Percentiles rank a stretch among this genome's conserved stretches.
These are phyloP conservation scores for Amblyteles armatorius DNA, from an alignment of 2,888 invertebrate genomes.

Conservation along the genomic window DNA sequence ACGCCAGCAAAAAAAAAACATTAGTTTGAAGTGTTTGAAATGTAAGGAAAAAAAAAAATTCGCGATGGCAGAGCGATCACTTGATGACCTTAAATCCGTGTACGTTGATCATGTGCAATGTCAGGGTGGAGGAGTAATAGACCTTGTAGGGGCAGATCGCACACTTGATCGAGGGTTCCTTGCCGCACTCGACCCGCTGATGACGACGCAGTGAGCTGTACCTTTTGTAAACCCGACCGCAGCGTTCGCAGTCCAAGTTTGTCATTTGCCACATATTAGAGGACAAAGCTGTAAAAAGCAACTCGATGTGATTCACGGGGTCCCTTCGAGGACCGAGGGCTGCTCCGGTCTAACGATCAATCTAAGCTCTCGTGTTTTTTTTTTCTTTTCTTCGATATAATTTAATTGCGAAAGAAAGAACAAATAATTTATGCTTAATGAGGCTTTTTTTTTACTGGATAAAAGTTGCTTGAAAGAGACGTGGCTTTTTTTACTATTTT, in stretches of 20 bases:
- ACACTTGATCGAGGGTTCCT: constrained; percentile 65
- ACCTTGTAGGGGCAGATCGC: constrained; percentile 69
- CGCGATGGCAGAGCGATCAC: constrained; percentile 15
- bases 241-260: constrained; percentile 67
- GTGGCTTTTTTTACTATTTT: neutral
- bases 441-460: constrained; percentile 20
- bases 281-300: constrained; percentile 66
- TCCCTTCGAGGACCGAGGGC: constrained; percentile 28
- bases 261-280: constrained; percentile 66
- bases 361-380: constrained; percentile 7
- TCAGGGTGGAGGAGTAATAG: constrained; percentile 69
- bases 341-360: constrained; percentile 18
- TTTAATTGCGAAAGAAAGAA: constrained; percentile 29
- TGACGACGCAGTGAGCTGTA: constrained; percentile 67
- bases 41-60: constrained; percentile 10
- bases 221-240: constrained; percentile 67
- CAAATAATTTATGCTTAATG: constrained; percentile 33
- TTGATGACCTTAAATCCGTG: constrained; percentile 67
- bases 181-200: constrained; percentile 67
- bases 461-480: constrained; percentile 28
- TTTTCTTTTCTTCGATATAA: constrained; percentile 13
- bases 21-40: constrained; percentile 2
- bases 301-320: constrained; percentile 58
- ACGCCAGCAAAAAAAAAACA: constrained; percentile 27
- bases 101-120: constrained; percentile 69